Evolutionary conservation across 2,113 vertebrate species (phyloP).

Genomic region (Lepisosteus osseus): DNA sequence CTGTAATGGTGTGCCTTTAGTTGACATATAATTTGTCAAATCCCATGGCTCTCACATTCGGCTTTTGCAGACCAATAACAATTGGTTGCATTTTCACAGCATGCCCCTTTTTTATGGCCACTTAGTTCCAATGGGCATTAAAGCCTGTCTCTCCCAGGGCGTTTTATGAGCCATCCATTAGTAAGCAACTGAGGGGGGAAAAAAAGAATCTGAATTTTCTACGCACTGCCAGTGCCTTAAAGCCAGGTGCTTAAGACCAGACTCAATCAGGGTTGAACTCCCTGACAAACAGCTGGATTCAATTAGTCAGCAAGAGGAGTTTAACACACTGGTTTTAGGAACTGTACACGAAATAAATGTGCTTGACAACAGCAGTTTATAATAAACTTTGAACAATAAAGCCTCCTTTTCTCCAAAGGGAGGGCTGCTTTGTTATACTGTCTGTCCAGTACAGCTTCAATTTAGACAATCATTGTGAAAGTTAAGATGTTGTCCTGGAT

Average conservation of each 20-base stretch:
- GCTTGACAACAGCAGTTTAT: conserved; percentile 2
- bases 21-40: neutral
- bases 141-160: neutral
- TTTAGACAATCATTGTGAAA: too few species aligned
- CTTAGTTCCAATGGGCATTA: neutral
- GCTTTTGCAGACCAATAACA: neutral
- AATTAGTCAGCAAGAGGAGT: conserved; percentile 13
- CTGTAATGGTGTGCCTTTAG: neutral
- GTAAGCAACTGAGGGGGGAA: neutral
- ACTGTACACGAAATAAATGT: neutral
- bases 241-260: neutral
- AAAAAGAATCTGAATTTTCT: neutral
- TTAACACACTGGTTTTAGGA: conserved; percentile 19
- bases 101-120: neutral
- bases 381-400: neutral
- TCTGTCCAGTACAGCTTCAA: too few species aligned
- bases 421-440: neutral
- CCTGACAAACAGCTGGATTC: conserved; percentile 7
- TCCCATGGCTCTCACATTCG: neutral
- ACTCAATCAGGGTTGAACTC: neutral
- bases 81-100: neutral
- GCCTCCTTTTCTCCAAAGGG: neutral
- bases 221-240: too few species aligned
- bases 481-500: too few species aligned
- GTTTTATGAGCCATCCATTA: neutral